phyloP scores from a whole-genome alignment of 1,140 invertebrate genomes.

The Phymorhynchus buccinoides region DNA sequence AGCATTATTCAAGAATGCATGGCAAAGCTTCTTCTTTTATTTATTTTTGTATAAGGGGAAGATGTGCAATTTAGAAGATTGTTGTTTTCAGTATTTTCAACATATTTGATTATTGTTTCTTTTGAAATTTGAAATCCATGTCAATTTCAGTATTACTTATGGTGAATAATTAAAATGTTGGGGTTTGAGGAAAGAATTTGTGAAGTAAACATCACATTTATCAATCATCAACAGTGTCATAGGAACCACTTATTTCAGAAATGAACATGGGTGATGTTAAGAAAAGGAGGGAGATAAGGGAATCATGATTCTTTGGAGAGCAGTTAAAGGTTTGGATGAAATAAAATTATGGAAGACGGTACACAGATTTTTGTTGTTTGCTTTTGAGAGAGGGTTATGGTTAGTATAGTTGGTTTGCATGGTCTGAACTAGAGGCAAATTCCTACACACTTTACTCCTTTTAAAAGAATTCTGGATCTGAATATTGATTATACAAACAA shows the following conservation, averaged over 20 bases:
- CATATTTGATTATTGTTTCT: background rate
- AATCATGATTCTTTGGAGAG: no score
- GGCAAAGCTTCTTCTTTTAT: no score
- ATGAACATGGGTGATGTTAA: background rate
- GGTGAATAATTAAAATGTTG: background rate
- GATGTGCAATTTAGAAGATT: background rate
- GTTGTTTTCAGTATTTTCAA: background rate
- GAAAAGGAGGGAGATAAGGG: no score
- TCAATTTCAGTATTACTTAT: background rate
- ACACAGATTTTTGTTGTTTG: no score
- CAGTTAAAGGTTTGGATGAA: no score
- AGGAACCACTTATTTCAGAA: background rate
- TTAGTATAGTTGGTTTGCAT: no score
- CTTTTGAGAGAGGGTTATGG: no score
- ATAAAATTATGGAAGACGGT: no score
- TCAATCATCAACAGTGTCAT: background rate
- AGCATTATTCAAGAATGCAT: background rate
- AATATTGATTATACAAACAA: no score
- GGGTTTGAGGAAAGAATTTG: background rate
- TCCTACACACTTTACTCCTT: no score
- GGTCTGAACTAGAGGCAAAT: no score
- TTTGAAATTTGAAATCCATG: background rate
- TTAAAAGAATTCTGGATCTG: no score
- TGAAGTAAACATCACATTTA: background rate
- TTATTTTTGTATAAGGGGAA: background rate